Conservation (phyloP, 37 sponge, comb jelly and placozoan genomes). For the Lycopodina hypogea region DNA sequence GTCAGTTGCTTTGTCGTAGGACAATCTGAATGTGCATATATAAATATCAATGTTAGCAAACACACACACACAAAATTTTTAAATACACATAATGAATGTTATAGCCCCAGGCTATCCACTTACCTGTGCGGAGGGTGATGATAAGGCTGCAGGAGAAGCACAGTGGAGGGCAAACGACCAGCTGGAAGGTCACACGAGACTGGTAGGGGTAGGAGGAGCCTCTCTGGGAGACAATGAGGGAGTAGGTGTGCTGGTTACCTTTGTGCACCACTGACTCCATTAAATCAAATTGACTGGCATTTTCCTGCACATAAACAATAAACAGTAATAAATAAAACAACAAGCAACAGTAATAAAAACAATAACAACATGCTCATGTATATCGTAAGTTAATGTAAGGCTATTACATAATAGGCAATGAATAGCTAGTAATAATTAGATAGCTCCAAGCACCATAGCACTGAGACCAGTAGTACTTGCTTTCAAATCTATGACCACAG, state of each 20-base stretch:
- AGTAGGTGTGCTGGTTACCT: neutral
- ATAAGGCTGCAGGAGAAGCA: slow-evolving; percentile 10
- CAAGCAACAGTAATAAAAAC: too few species aligned
- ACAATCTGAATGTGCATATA: slow-evolving; percentile 7
- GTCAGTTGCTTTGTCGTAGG: slow-evolving; percentile 7
- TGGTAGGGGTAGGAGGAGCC: neutral
- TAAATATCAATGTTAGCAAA: neutral
- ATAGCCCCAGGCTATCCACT: neutral
- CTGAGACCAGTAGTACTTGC: too few species aligned
- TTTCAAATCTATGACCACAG: neutral
- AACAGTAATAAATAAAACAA: neutral
- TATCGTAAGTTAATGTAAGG: neutral
- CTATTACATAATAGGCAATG: neutral
- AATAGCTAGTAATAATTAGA: neutral
- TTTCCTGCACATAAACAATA: neutral
- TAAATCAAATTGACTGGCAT: slow-evolving; percentile 16
- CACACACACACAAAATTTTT: neutral
- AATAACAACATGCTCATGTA: too few species aligned
- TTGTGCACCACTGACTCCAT: neutral
- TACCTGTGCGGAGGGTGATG: neutral
- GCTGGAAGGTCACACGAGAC: slow-evolving; percentile 11
- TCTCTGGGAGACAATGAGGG: neutral
- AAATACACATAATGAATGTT: neutral
- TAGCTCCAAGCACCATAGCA: too few species aligned
- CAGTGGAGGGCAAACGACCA: neutral